Evolutionary conservation across 1,140 invertebrate genomes (phyloP), one percentile per base, ranked within the genome.

Genomic region (Delia radicum): DNA sequence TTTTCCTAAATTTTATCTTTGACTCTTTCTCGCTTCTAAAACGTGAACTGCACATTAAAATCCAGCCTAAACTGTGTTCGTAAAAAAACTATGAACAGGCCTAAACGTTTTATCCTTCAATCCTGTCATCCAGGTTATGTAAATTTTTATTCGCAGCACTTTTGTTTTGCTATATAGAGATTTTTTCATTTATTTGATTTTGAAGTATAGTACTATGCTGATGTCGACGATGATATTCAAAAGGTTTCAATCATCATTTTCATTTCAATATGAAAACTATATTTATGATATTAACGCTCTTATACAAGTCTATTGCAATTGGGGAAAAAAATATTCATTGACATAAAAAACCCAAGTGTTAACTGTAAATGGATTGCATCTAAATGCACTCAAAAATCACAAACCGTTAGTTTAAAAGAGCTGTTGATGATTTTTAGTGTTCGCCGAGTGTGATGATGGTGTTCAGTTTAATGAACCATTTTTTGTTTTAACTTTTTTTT

Each of bases 381-480:
- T 55, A 55, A 55, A 55, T 55, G 48, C 46, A 55, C 48, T 55
- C 48, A 55, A 55, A 55, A 55, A 55, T 55, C 48, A 55, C 48
- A 55, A 55, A 55, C 48, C 48, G 48, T 55, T 55, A 55, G 48
- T 55, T 55, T 21, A 55, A 55, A 55, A 55, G 48, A 55, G 48
- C 48, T 55, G 48, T 55, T 55, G 48, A 55, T 55, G n/a, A 21
- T 55, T n/a, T 21, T 55, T 21, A 12, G 2, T 18, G n/a, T 55
- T 55, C 18, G n/a, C 18, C 48, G 21, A 55, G n/a, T 21, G 4
- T n/a, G n/a, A n/a, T n/a, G 18, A 55, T 21, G 48, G 1, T 55
- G 48, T 55, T 55, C 48, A 55, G 48, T 55, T 55, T 55, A 55
- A 55, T 55, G 48, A 55, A 55, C 48, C 48, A 55, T 55, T 55